Percentiles rank a stretch among this genome's conserved stretches.
These are phyloP conservation scores for Eutrigla gurnardus DNA, from an alignment of 2,797 vertebrate species.

Conservation along the genomic window DNA sequence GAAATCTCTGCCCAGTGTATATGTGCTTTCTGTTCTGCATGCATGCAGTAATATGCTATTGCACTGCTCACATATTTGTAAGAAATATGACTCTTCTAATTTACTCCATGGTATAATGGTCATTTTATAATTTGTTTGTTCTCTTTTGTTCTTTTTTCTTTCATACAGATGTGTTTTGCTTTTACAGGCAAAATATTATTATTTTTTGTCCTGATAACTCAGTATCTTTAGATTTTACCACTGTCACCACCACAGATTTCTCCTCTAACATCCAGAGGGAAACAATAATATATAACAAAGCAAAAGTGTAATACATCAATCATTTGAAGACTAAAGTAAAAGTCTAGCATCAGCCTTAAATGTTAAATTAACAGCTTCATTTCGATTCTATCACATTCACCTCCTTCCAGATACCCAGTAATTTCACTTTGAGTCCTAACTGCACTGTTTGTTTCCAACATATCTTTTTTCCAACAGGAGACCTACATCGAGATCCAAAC, in stretches of 20 bases:
- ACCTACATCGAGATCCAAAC: slow-evolving; percentile 99
- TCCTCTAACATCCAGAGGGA: background rate
- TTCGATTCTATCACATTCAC: background rate
- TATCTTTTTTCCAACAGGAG: slow-evolving; percentile 82
- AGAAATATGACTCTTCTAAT: slow-evolving; percentile 61
- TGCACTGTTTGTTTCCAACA: background rate
- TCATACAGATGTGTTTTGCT: slow-evolving; percentile 25
- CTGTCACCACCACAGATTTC: background rate
- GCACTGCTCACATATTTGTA: slow-evolving; percentile 67
- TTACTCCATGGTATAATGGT: slow-evolving; percentile 38
- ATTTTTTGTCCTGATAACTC: background rate
- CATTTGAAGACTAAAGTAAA: background rate
- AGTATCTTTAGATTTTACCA: background rate
- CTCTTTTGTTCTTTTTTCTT: slow-evolving; percentile 15
- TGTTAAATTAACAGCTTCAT: background rate
- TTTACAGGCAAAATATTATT: slow-evolving; percentile 21
- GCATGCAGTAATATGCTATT: slow-evolving; percentile 60
- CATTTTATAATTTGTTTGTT: slow-evolving; percentile 25
- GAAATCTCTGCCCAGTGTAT: slow-evolving; percentile 77
- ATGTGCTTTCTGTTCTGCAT: slow-evolving; percentile 57
- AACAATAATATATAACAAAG: background rate
- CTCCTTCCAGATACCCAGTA: background rate
- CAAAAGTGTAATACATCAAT: background rate
- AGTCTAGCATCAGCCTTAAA: background rate
- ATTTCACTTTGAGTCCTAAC: slow-evolving; percentile 1